Evolutionary conservation across 2,113 vertebrate genomes (phyloP).

Genomic region (Epinephelus fuscoguttatus): DNA sequence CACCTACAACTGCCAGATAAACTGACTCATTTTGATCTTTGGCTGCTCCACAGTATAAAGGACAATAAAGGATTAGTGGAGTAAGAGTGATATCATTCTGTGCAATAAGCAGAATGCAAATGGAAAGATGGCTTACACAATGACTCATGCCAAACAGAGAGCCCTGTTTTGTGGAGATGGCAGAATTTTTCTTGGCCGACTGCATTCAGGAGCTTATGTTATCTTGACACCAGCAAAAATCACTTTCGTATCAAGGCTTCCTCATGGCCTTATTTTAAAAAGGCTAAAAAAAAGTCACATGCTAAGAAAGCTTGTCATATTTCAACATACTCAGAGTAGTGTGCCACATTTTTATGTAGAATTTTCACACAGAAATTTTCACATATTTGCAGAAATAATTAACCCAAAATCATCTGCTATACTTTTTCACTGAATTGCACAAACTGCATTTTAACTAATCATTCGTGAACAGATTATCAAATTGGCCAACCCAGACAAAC

Average conservation of each 20-base stretch:
- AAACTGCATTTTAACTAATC: not conserved
- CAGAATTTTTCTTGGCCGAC: not conserved
- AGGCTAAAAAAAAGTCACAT: not conserved
- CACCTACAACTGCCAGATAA: not conserved
- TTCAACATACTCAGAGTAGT: not conserved
- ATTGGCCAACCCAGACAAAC: not conserved
- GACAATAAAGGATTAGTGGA: not conserved
- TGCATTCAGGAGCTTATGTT: not conserved
- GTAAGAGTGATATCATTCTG: constrained; percentile 12
- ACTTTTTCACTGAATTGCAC: not conserved
- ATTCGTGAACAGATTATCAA: not conserved
- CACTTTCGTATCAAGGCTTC: not conserved
- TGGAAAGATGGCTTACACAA: not conserved
- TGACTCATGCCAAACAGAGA: not conserved
- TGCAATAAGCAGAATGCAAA: not conserved
- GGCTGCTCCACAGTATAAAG: not conserved
- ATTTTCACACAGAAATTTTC: not conserved
- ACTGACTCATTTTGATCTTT: not conserved
- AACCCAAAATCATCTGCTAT: not conserved
- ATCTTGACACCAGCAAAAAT: not conserved
- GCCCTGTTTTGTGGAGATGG: not conserved
- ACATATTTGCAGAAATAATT: not conserved
- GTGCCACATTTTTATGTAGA: not conserved
- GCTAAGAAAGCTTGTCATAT: not conserved
- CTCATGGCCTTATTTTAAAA: not conserved